These are phyloP conservation scores for Drosophila trichaetosa DNA, from an alignment of 2,888 invertebrate species.

Conservation along the genomic window DNA sequence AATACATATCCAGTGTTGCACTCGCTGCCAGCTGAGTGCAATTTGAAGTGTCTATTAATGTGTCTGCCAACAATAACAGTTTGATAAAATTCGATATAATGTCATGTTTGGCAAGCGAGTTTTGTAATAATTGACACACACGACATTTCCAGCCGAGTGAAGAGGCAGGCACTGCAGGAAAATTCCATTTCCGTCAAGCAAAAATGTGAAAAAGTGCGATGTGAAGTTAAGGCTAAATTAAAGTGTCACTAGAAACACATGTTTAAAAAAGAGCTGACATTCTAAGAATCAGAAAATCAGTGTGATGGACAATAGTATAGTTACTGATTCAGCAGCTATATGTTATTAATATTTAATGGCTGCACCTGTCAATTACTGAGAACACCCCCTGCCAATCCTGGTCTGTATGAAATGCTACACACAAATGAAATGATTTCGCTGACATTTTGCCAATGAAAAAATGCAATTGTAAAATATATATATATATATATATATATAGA, in stretches of 20 bases:
- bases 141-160: slow-evolving; percentile 25
- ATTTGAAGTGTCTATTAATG: slow-evolving; percentile 56
- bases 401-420: slow-evolving; percentile 9
- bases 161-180: slow-evolving; percentile 1
- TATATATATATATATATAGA: not conserved
- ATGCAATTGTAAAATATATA: not conserved
- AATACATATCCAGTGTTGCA: slow-evolving; percentile 31
- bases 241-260: not conserved
- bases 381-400: not conserved
- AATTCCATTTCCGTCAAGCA: not conserved
- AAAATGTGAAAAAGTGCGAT: not conserved
- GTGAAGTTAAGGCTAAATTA: not conserved
- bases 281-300: not conserved
- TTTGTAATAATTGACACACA: slow-evolving; percentile 35
- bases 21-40: slow-evolving; percentile 45
- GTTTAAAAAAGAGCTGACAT: too few relatives aligned
- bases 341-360: not conserved
- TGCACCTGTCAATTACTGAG: not conserved
- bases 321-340: not conserved
- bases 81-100: slow-evolving; percentile 8
- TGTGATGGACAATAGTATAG: not conserved
- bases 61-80: slow-evolving; percentile 30
- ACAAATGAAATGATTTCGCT: slow-evolving; percentile 37
- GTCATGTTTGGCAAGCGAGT: slow-evolving; percentile 21
- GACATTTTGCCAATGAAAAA: slow-evolving; percentile 42